Percentiles rank a stretch among this genome's conserved stretches.
These are phyloP conservation scores for Melangyna quadrimaculata DNA, from an alignment of 2,888 invertebrate species.

Conservation along the genomic window DNA sequence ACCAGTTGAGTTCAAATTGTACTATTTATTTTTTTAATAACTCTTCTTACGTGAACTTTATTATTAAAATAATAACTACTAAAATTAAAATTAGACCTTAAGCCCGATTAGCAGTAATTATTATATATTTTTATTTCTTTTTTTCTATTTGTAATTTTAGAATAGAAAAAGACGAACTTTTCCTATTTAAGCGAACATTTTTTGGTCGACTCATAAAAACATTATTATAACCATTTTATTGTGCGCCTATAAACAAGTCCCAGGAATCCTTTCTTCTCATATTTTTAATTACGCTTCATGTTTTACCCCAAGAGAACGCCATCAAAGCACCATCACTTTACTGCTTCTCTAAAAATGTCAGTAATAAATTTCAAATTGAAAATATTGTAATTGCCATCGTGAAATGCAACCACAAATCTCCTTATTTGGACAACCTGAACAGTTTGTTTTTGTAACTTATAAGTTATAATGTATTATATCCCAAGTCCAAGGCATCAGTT, in stretches of 20 bases:
- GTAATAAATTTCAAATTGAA: conserved; percentile 65
- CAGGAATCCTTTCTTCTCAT: not conserved
- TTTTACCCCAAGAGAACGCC: not conserved
- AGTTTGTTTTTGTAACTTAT: conserved; percentile 46
- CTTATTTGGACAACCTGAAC: not conserved
- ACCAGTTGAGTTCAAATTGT: too few species aligned
- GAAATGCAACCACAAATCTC: conserved; percentile 67
- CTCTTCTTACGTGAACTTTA: too few species aligned
- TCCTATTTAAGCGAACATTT: too few species aligned
- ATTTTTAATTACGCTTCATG: not conserved
- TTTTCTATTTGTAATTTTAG: too few species aligned
- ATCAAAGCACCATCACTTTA: not conserved
- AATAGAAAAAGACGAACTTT: too few species aligned
- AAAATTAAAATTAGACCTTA: too few species aligned
- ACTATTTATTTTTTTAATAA: too few species aligned
- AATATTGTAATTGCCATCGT: conserved; percentile 59
- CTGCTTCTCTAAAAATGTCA: conserved; percentile 33
- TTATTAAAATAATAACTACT: too few species aligned
- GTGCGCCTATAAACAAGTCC: not conserved
- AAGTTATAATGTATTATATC: conserved; percentile 39
- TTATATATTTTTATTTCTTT: too few species aligned
- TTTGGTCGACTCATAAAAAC: too few species aligned
- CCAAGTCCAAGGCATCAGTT: conserved; percentile 37
- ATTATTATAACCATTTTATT: too few species aligned
- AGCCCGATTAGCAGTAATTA: too few species aligned